A percentile compares a stretch with the other conserved stretches of the same genome.
These are phyloP conservation scores for Enteromius paludinosus DNA, from an alignment of 2,797 vertebrate species.

Conservation along the genomic window DNA sequence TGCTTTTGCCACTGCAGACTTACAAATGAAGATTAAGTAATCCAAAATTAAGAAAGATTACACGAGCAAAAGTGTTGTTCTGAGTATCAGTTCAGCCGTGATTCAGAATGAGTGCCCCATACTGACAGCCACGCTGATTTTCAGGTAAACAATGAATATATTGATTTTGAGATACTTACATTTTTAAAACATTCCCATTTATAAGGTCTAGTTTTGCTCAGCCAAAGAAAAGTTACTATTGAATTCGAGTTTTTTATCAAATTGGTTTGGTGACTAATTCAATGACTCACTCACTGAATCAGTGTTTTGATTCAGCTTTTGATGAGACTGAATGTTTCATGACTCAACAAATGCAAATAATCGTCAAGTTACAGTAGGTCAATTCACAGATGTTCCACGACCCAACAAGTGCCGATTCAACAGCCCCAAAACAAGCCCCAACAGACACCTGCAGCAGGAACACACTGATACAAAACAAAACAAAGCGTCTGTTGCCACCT, in stretches of 20 bases:
- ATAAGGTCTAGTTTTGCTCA: not conserved
- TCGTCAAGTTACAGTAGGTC: not conserved
- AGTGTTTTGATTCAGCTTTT: no score
- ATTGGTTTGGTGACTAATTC: not conserved
- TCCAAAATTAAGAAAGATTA: slow-evolving; percentile 3
- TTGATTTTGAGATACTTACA: not conserved
- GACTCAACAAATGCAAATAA: not conserved
- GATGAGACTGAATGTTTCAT: not conserved
- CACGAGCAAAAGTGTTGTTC: not conserved
- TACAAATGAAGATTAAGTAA: not conserved
- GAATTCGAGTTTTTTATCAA: not conserved
- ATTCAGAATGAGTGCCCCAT: not conserved
- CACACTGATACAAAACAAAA: not conserved
- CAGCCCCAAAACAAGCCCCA: not conserved
- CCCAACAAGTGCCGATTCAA: not conserved
- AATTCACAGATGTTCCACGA: not conserved
- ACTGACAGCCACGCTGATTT: not conserved
- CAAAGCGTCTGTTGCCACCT: not conserved
- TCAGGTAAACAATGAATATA: not conserved
- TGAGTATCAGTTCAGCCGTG: not conserved
- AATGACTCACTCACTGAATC: not conserved
- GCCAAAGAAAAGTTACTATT: not conserved
- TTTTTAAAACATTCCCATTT: not conserved
- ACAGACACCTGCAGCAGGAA: not conserved
- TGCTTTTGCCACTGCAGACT: slow-evolving; percentile 50